Evolutionary conservation across 2,888 invertebrate genomes (phyloP), one percentile per base, ranked within the genome.

Genomic region (Aquatica leii): DNA sequence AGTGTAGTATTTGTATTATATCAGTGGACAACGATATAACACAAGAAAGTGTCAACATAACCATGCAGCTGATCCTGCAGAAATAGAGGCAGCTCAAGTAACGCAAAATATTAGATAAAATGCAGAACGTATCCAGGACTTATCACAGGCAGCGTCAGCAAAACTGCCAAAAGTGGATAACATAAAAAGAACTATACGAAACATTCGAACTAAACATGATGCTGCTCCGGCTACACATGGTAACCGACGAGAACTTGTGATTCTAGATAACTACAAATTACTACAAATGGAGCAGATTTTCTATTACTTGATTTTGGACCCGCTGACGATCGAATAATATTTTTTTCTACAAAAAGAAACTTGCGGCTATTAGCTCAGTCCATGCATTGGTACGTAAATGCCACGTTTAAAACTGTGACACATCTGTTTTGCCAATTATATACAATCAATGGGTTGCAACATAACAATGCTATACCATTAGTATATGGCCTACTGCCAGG

Each of bases 91-190:
- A 31, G 31, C 31, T 31, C 31, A 31, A 31, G 31, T 9, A 31
- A 31, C 9, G 9, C 5, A 31, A 31, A 31, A 31, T 31, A 9
- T 31, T 31, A 31, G 31, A 31, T 4, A 31, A 31, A 31, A 31
- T 31, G 31, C 31, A 31, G 9, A 37, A 31, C 31, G n/a, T 37
- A 9, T 9, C 5, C 12, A 37, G 37, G n/a, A 37, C 37, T 37
- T 37, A 37, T 37, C 37, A 37, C 37, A 37, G 37, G 9, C 31
- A 31, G 31, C n/a, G 37, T 12, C 37, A 37, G 37, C 37, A 37
- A 37, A 37, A 37, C 37, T 37, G 37, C 3, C 37, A 37, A 37
- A 37, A 37, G 37, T 37, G 37, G 37, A 9, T 12, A 37, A 37
- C 37, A 9, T n/a, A 12, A 37, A 37, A 37, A 9, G 37, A 37